phyloP scores from a whole-genome alignment of 2,888 invertebrate genomes.

The Hirtodrosophila cameraria region DNA sequence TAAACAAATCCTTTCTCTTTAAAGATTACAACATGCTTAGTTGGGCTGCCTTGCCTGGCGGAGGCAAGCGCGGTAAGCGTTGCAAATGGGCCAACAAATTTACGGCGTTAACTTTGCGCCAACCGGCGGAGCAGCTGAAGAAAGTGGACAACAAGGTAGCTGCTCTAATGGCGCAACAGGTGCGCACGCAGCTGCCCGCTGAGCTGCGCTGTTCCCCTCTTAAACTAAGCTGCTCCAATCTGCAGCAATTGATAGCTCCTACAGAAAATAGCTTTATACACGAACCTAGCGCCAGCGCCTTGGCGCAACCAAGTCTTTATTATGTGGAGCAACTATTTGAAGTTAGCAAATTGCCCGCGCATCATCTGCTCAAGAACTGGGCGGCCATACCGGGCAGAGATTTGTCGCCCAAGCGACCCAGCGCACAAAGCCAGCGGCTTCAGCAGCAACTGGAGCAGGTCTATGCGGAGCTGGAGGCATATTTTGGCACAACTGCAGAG shows the following conservation, averaged over 20 bases:
- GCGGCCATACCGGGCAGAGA: slow-evolving; percentile 87
- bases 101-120: slow-evolving; percentile 81
- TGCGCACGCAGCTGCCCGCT: slow-evolving; percentile 30
- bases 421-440: not conserved
- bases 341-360: slow-evolving; percentile 82
- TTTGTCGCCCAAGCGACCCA: slow-evolving; percentile 84
- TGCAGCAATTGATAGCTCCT: slow-evolving; percentile 33
- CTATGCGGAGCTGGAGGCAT: slow-evolving; percentile 63
- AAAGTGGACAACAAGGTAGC: slow-evolving; percentile 70
- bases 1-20: not conserved
- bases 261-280: slow-evolving; percentile 25
- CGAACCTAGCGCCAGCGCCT: slow-evolving; percentile 41
- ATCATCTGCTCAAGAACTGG: slow-evolving; percentile 87
- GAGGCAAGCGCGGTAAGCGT: slow-evolving; percentile 55
- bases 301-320: slow-evolving; percentile 77
- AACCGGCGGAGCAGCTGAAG: slow-evolving; percentile 68
- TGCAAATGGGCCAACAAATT: slow-evolving; percentile 83
- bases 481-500: slow-evolving; percentile 33
- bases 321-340: slow-evolving; percentile 85
- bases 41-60: slow-evolving; percentile 55
- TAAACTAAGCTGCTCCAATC: slow-evolving; percentile 46
- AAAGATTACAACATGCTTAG: slow-evolving; percentile 75
- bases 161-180: slow-evolving; percentile 65
- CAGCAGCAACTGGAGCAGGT: slow-evolving; percentile 48
- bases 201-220: slow-evolving; percentile 25